These are phyloP conservation scores for Paramisgurnus dabryanus DNA, from an alignment of 2,113 vertebrate species.

Conservation along the genomic window DNA sequence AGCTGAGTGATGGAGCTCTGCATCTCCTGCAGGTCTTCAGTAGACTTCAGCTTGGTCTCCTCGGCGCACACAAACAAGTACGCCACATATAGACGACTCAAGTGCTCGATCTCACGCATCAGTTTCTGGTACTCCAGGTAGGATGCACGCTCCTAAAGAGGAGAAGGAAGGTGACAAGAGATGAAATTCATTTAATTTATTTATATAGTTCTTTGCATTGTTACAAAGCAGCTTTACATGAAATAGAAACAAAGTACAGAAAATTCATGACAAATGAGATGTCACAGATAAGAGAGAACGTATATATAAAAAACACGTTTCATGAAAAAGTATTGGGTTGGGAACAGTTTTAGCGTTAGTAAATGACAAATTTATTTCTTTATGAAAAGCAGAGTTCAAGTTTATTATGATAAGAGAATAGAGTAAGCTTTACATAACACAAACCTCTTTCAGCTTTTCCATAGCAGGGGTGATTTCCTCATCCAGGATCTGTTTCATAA, in stretches of 20 bases:
- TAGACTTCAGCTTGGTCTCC: constrained; percentile 79
- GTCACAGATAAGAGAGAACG: too few relatives aligned
- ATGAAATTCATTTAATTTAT: too few relatives aligned
- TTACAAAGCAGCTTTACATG: too few relatives aligned
- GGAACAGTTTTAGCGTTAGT: too few relatives aligned
- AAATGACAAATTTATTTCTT: too few relatives aligned
- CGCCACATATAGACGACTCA: constrained; percentile 82
- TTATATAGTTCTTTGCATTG: too few relatives aligned
- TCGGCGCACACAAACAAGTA: constrained; percentile 87
- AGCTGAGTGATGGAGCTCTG: constrained; percentile 73
- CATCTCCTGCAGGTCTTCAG: constrained; percentile 81
- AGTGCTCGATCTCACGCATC: constrained; percentile 82
- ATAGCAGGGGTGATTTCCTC: constrained; percentile 94
- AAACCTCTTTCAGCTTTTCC: constrained; percentile 90
- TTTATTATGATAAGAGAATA: neutral
- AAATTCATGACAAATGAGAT: too few relatives aligned
- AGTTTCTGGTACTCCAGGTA: constrained; percentile 94
- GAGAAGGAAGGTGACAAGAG: neutral
- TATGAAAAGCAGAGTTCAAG: neutral
- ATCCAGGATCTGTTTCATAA: constrained; percentile 78
- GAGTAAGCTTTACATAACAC: neutral
- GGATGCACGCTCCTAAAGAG: constrained; percentile 80
- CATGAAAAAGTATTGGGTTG: too few relatives aligned
- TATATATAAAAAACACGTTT: too few relatives aligned
- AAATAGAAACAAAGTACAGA: too few relatives aligned